Percentiles rank a stretch among this genome's conserved stretches.
These are phyloP conservation scores for Drosophila ohnishii DNA, from an alignment of 1,140 invertebrate genomes.

Conservation along the genomic window DNA sequence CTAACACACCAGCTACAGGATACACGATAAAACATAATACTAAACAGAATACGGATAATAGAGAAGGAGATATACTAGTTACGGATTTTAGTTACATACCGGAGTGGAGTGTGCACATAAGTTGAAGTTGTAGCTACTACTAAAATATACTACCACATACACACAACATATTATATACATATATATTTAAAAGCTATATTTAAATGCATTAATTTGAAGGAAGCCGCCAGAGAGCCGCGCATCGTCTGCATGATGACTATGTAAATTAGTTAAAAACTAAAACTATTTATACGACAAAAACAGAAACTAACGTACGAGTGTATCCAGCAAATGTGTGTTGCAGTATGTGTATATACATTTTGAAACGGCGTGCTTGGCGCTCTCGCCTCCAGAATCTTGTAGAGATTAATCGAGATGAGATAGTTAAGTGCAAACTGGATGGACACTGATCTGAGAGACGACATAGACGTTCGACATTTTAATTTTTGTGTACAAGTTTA, in stretches of 20 bases:
- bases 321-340: constrained; percentile 74
- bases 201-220: constrained; percentile 51
- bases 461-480: constrained; percentile 62
- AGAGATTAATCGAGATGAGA: constrained; percentile 9
- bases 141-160: constrained; percentile 55
- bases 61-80: constrained; percentile 63
- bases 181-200: constrained; percentile 53
- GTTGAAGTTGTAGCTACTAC: constrained; percentile 79
- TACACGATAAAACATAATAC: constrained; percentile 39
- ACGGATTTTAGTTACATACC: constrained; percentile 62
- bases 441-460: constrained; percentile 34
- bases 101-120: constrained; percentile 68
- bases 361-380: constrained; percentile 11
- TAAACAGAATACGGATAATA: constrained; percentile 40
- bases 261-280: constrained; percentile 81
- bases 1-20: constrained; percentile 46
- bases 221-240: constrained; percentile 70
- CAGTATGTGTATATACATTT: constrained; percentile 64
- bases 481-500: constrained; percentile 76
- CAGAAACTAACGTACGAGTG: constrained; percentile 32
- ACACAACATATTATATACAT: constrained; percentile 36
- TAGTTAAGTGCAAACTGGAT: constrained; percentile 2
- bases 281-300: constrained; percentile 70
- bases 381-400: constrained; percentile 24
- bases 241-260: constrained; percentile 75